Percentiles rank a stretch among this genome's conserved stretches.
Evolutionary conservation across 2,888 invertebrate genomes (phyloP).

Genomic region (Amphipoea lucens): DNA sequence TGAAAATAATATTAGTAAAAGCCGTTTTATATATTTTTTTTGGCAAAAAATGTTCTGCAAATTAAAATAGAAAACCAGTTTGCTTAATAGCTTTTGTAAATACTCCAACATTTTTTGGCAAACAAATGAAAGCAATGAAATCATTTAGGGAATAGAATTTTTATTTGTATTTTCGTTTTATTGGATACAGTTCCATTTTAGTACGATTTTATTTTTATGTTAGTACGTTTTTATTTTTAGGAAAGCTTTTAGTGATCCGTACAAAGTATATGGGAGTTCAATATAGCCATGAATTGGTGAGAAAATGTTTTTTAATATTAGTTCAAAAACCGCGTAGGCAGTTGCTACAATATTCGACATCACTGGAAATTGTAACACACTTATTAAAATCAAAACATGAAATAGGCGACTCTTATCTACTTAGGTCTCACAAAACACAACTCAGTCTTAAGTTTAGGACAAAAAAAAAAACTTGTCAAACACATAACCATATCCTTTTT

Average conservation of each 20-base stretch:
- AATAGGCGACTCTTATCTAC: background rate
- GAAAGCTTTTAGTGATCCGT: background rate
- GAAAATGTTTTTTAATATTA: too few relatives aligned
- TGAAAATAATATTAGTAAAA: background rate
- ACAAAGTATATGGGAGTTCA: background rate
- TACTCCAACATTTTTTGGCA: conserved; percentile 29
- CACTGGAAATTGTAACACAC: background rate
- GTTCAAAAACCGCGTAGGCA: background rate
- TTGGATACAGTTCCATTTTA: background rate
- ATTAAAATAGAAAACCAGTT: conserved; percentile 9
- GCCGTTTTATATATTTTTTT: background rate
- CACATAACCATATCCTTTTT: background rate
- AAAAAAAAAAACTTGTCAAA: too few relatives aligned
- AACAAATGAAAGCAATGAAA: conserved; percentile 22
- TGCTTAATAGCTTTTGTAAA: conserved; percentile 10
- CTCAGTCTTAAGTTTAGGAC: background rate
- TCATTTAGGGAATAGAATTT: conserved; percentile 12
- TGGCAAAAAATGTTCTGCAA: background rate
- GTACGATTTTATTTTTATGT: background rate
- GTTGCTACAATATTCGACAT: background rate
- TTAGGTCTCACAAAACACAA: background rate
- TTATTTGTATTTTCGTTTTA: conserved; percentile 1
- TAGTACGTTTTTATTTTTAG: background rate
- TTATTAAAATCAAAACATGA: background rate
- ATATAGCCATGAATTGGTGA: background rate